phyloP scores from a whole-genome alignment of 2,888 invertebrate species.

The Plutella xylostella region DNA sequence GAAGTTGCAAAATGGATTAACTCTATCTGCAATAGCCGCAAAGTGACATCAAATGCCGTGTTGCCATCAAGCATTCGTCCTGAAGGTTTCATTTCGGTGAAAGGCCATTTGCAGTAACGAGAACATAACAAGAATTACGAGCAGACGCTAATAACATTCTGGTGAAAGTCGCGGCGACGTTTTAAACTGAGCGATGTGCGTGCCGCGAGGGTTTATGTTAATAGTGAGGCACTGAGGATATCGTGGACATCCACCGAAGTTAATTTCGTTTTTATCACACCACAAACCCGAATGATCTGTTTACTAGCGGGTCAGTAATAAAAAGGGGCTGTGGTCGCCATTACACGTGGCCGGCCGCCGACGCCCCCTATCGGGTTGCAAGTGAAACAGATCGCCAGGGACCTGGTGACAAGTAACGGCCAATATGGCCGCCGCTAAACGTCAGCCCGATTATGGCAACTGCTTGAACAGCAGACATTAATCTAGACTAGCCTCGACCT shows the following conservation, averaged over 20 bases:
- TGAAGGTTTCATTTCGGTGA: too few relatives aligned
- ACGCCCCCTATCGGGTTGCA: slow-evolving; percentile 69
- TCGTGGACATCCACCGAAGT: slow-evolving; percentile 59
- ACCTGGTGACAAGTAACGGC: slow-evolving; percentile 47
- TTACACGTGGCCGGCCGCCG: slow-evolving; percentile 49
- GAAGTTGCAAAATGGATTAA: not conserved
- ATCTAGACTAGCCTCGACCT: too few relatives aligned
- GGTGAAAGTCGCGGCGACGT: slow-evolving; percentile 27
- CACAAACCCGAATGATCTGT: slow-evolving; percentile 71
- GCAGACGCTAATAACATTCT: not conserved
- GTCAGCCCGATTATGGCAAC: not conserved
- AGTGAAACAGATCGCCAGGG: slow-evolving; percentile 63
- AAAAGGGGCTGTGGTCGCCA: slow-evolving; percentile 62
- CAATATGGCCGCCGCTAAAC: slow-evolving; percentile 12
- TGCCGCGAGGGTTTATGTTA: slow-evolving; percentile 42
- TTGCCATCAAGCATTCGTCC: too few relatives aligned
- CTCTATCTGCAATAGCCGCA: not conserved
- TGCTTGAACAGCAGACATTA: too few relatives aligned
- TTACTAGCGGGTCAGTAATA: slow-evolving; percentile 70
- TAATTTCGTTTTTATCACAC: slow-evolving; percentile 70
- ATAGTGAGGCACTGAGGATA: slow-evolving; percentile 45
- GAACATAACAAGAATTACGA: not conserved
- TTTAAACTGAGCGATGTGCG: slow-evolving; percentile 42
- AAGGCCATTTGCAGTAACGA: too few relatives aligned
- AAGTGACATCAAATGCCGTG: too few relatives aligned